Conservation (phyloP, 2,888 invertebrate species). For the Dynastes tityus region DNA sequence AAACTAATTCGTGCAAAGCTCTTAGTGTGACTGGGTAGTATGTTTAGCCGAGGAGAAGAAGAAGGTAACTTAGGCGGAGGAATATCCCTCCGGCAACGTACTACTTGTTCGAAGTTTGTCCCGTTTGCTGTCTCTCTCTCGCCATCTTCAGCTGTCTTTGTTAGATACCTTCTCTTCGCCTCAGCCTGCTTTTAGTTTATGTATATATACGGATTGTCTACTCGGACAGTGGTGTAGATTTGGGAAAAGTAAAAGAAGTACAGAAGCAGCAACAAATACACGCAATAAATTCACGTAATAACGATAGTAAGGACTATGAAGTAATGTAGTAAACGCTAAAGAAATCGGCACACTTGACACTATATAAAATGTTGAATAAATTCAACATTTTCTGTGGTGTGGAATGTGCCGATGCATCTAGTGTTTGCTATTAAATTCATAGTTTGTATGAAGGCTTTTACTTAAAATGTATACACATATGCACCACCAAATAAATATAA, state of each 20-base stretch:
- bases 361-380: no score
- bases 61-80: slow-evolving; percentile 60
- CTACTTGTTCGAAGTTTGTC: slow-evolving; percentile 61
- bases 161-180: background rate
- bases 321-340: no score
- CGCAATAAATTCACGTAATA: no score
- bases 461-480: no score
- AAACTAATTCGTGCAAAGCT: slow-evolving; percentile 58
- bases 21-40: slow-evolving; percentile 58
- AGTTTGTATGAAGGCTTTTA: no score
- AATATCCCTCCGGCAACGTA: slow-evolving; percentile 62
- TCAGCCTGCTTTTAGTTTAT: slow-evolving; percentile 1
- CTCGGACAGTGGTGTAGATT: background rate
- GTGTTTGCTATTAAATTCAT: no score
- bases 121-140: slow-evolving; percentile 54
- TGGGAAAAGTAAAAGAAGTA: background rate
- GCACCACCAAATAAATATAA: no score
- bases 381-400: no score
- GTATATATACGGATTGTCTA: background rate
- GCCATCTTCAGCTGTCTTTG: background rate
- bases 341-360: no score
- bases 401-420: no score
- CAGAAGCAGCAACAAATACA: no score
- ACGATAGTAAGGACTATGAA: no score
- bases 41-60: slow-evolving; percentile 62